Percentiles rank a stretch among this genome's conserved stretches.
These are phyloP conservation scores for Trichogramma pretiosum DNA, from an alignment of 1,140 invertebrate species.

Conservation along the genomic window DNA sequence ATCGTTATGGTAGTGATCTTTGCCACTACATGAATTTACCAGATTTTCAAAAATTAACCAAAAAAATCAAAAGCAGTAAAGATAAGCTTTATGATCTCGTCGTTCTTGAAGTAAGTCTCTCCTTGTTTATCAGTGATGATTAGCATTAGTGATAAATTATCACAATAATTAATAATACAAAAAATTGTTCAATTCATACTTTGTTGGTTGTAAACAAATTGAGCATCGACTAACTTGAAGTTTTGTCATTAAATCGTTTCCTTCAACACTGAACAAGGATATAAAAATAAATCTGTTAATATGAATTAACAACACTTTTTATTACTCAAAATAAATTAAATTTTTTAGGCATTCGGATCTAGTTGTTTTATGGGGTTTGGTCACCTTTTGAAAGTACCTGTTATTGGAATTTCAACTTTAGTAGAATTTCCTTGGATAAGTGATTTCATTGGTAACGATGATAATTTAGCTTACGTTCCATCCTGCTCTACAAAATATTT, in stretches of 20 bases:
- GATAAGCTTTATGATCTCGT: slow-evolving; percentile 22
- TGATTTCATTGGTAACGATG: slow-evolving; percentile 49
- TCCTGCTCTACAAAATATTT: slow-evolving; percentile 32
- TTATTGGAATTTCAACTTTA: slow-evolving; percentile 49
- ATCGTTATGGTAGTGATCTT: slow-evolving; percentile 7
- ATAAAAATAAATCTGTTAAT: too few relatives aligned
- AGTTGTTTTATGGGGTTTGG: slow-evolving; percentile 44
- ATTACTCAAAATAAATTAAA: background rate
- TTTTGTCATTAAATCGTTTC: too few relatives aligned
- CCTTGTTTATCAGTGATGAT: background rate
- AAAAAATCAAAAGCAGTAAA: slow-evolving; percentile 14
- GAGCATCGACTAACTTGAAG: too few relatives aligned
- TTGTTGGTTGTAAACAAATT: too few relatives aligned
- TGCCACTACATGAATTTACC: slow-evolving; percentile 15
- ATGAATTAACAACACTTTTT: background rate
- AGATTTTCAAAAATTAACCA: slow-evolving; percentile 18
- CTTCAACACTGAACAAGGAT: too few relatives aligned
- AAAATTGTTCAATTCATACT: too few relatives aligned
- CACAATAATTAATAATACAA: too few relatives aligned
- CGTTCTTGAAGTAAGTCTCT: slow-evolving; percentile 20
- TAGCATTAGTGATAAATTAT: background rate
- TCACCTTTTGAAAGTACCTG: slow-evolving; percentile 46
- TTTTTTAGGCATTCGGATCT: slow-evolving; percentile 12
- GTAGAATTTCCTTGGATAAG: slow-evolving; percentile 48
- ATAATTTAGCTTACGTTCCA: slow-evolving; percentile 47